Conservation (phyloP, 2,113 vertebrate genomes). For the Cyanoramphus novaezelandiae region DNA sequence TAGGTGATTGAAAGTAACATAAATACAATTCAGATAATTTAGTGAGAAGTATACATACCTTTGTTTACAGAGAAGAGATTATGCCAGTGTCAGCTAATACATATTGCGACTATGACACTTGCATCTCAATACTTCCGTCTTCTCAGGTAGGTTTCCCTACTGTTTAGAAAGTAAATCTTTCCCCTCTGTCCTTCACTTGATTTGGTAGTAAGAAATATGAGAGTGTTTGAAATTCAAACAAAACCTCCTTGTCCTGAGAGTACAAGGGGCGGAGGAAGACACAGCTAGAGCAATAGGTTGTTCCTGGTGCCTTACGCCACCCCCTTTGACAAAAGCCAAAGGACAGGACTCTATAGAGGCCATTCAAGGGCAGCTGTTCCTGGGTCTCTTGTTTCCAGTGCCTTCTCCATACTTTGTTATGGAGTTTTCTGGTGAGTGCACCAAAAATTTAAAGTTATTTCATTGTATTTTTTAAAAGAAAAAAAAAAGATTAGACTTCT, state of each 20-base stretch:
- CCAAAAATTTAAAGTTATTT: not conserved
- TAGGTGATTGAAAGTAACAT: not conserved
- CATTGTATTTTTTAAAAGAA: not conserved
- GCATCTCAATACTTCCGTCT: not conserved
- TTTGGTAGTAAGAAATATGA: slow-evolving; percentile 19
- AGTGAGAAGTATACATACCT: slow-evolving; percentile 10
- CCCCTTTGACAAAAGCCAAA: not conserved
- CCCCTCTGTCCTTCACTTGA: slow-evolving; percentile 32
- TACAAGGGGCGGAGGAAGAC: slow-evolving; percentile 22
- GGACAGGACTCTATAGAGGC: not conserved
- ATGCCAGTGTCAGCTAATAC: not conserved
- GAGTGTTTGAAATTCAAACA: slow-evolving; percentile 30
- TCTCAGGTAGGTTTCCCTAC: not conserved
- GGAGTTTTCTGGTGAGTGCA: not conserved
- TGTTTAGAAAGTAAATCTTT: slow-evolving; percentile 20
- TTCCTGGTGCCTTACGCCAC: not conserved
- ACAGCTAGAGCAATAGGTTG: not conserved
- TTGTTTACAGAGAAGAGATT: not conserved
- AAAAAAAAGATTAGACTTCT: not conserved
- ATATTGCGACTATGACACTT: not conserved
- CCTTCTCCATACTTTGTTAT: not conserved
- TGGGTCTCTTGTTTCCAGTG: not conserved
- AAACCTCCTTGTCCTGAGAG: slow-evolving; percentile 39
- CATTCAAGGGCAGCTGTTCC: not conserved
- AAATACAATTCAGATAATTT: not conserved